Conservation (phyloP, 2,888 invertebrate genomes). For the Lottia scabra region DNA sequence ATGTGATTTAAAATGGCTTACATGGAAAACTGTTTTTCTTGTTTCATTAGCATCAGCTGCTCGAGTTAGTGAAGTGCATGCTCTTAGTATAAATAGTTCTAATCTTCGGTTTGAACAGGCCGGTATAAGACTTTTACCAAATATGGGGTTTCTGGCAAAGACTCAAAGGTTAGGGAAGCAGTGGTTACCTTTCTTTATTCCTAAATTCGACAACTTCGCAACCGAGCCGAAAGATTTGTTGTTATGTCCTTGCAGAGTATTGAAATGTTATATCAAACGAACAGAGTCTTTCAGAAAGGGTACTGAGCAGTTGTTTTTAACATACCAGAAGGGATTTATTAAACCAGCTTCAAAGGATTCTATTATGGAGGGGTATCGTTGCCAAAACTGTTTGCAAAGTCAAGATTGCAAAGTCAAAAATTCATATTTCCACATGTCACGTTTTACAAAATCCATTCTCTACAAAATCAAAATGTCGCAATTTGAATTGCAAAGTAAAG, state of each 20-base stretch:
- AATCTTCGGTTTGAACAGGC: constrained; percentile 13
- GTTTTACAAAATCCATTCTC: too few relatives aligned
- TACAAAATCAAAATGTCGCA: too few relatives aligned
- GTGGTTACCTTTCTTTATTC: too few relatives aligned
- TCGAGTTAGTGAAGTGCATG: constrained; percentile 4
- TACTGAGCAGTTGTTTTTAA: not conserved
- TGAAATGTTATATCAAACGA: not conserved
- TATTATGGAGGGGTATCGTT: too few relatives aligned
- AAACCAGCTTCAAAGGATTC: too few relatives aligned
- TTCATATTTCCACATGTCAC: too few relatives aligned
- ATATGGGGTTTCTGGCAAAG: too few relatives aligned
- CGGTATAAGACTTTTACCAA: not conserved
- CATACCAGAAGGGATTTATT: not conserved
- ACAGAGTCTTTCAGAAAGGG: not conserved
- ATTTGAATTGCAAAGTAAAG: too few relatives aligned
- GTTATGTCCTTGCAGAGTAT: not conserved
- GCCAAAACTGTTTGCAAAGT: too few relatives aligned
- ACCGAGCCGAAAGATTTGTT: not conserved
- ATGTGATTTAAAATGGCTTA: not conserved
- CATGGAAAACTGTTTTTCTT: not conserved
- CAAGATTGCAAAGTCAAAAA: too few relatives aligned
- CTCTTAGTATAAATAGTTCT: not conserved
- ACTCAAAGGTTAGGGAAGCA: too few relatives aligned
- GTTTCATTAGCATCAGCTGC: not conserved
- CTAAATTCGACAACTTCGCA: not conserved